Conservation (phyloP, 2,797 vertebrate species). For the Leptoclinus maculatus region DNA sequence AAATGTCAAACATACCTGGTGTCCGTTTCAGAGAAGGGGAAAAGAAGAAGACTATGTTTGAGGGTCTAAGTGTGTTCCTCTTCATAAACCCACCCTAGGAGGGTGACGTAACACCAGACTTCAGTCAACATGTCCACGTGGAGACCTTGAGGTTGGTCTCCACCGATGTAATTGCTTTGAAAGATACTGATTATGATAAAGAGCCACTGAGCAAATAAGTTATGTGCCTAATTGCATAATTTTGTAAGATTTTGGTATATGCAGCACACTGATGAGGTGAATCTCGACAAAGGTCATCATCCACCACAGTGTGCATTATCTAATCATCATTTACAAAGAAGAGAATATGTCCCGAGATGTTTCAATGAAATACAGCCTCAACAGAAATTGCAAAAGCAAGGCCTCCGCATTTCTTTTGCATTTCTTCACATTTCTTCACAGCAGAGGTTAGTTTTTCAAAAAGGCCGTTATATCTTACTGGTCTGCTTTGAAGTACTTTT, state of each 20-base stretch:
- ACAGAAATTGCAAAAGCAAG: background rate
- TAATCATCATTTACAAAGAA: no score
- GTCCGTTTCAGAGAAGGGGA: conserved; percentile 50
- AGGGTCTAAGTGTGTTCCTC: conserved; percentile 28
- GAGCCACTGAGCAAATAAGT: background rate
- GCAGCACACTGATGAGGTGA: no score
- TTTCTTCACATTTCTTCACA: background rate
- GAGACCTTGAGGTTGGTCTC: conserved; percentile 65
- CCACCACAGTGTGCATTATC: no score
- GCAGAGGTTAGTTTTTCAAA: background rate
- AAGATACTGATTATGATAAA: conserved; percentile 5
- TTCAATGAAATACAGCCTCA: background rate
- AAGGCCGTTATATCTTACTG: background rate
- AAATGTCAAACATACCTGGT: conserved; percentile 73
- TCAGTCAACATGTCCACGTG: conserved; percentile 67
- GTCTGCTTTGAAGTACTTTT: background rate
- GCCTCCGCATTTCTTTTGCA: background rate
- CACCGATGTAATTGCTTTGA: background rate
- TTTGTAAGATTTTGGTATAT: no score
- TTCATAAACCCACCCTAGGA: conserved; percentile 74
- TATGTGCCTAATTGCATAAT: no score
- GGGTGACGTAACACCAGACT: conserved; percentile 64
- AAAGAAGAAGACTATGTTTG: conserved; percentile 44
- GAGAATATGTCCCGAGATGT: background rate
- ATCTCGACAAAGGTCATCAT: no score